Base-by-base conservation (phyloP, 2,113 vertebrate species). In the Anolis sagrei region DNA sequence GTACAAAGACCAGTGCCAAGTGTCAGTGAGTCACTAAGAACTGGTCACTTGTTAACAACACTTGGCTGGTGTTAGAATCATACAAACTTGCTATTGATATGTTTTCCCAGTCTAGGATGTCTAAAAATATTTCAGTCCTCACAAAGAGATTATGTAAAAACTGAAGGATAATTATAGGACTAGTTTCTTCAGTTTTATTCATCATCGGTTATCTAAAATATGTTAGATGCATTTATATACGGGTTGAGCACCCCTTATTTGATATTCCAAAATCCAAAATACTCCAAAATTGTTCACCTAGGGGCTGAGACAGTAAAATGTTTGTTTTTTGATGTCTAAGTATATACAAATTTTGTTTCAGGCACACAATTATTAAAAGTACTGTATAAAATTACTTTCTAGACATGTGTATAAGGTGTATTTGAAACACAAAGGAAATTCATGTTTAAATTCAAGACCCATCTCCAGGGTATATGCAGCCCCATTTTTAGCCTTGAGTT, bases 1-100 rank as follows among this genome's bases (percentile, higher is more conserved):
- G 84, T 82, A 93, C 32, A 93, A 92, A 94, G 87, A 70, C 88
- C 79, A 81, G 25, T 73, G 58, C 79, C 76, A 90, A 93, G 86
- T 92, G 81, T 93, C 83, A 89, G 89, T 89, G 86, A 92, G 62
- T 88, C 51, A 73, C 89, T 92, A 92, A 82, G 48, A 91, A 77
- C 36, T 87, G 21, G 21, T 39, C 34, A 21, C 7, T 36, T 74
- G 39, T 74, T 74, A 81, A 89, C 87, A 92, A 74, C 89, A 88
- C 91, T 91, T 89, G 78, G 34, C 36, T 92, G 83, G 23, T 77
- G 79, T 34, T 0, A 54, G 76, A 32, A 74, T 29, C 83, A 73
- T 75, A 89, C 34, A 90, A 64, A 79, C 76, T 86, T 88, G 61
- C 76, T 89, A 77, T 83, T 82, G 27, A 88, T 82, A 66, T 0